Conservation (phyloP, 30 jellyfish, hydroid and myxozoan species). For the Pelagia noctiluca region DNA sequence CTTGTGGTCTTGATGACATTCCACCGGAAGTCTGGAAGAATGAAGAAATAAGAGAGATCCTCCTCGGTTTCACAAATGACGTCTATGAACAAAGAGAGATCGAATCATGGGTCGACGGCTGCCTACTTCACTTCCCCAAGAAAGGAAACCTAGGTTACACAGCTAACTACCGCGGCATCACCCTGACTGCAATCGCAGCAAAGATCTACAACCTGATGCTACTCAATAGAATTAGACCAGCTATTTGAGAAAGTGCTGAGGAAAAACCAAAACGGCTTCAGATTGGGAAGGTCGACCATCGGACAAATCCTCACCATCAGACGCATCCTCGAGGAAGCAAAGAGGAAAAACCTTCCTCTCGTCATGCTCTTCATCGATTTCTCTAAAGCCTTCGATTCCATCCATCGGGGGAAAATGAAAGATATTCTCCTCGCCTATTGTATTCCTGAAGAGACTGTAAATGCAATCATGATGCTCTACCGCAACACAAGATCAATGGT, state of each 20-base stretch:
- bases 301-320: conserved; percentile 35
- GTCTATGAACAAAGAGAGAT: conserved; percentile 26
- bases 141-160: conserved; percentile 38
- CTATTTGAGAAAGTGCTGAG: conserved; percentile 1
- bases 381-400: conserved; percentile 27
- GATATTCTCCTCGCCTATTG: conserved; percentile 51
- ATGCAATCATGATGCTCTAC: conserved; percentile 35
- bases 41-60: background rate
- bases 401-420: conserved; percentile 41
- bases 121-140: conserved; percentile 20
- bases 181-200: conserved; percentile 25
- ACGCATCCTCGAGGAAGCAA: conserved; percentile 17
- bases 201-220: conserved; percentile 22
- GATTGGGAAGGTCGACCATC: background rate
- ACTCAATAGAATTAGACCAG: conserved; percentile 4
- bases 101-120: conserved; percentile 8
- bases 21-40: conserved; percentile 31
- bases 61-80: conserved; percentile 16
- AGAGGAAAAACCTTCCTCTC: background rate
- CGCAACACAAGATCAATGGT: conserved; percentile 36
- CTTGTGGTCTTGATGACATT: conserved; percentile 41
- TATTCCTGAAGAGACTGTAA: conserved; percentile 23
- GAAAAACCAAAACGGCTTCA: conserved; percentile 33
- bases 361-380: conserved; percentile 11
- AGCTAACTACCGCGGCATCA: conserved; percentile 35